These are phyloP conservation scores for Pseudochirops corinnae DNA, from an alignment of 2,797 vertebrate genomes.

Conservation along the genomic window DNA sequence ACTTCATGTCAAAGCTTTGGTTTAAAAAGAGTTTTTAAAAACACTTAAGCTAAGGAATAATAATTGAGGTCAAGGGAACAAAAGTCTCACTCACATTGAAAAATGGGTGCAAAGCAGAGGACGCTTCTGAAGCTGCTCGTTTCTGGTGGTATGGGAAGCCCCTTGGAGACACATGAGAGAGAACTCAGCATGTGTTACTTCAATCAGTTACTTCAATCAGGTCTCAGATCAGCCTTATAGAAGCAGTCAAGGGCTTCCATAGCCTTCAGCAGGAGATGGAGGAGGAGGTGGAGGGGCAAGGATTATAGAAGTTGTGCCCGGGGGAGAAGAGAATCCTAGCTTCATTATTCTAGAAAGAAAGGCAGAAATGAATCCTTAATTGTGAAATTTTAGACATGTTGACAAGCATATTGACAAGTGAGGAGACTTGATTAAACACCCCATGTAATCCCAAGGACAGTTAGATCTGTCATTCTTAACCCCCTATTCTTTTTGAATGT, in stretches of 20 bases:
- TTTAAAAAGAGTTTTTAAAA: not conserved
- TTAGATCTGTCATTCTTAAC: not conserved
- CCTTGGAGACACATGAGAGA: not conserved
- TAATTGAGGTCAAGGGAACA: not conserved
- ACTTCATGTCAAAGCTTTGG: not conserved
- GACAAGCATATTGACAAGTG: not conserved
- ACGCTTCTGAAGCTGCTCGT: not conserved
- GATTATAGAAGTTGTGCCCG: not conserved
- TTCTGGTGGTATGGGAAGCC: not conserved
- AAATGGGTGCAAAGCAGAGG: not conserved
- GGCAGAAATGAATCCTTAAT: not conserved
- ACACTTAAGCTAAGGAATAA: not conserved
- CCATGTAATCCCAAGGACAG: not conserved
- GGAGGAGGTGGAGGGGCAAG: conserved; percentile 57
- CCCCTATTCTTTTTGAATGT: not conserved
- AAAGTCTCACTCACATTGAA: not conserved
- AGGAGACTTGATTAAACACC: not conserved
- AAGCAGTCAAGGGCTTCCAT: not conserved
- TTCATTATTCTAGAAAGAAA: conserved; percentile 59
- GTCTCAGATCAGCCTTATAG: not conserved
- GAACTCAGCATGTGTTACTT: not conserved
- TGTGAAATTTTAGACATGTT: not conserved
- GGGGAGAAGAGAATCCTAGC: not conserved
- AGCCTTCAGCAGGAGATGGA: conserved; percentile 71
- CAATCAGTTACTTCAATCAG: not conserved